Conservation (phyloP, 2,797 vertebrate genomes). For the Adrianichthys oophorus region DNA sequence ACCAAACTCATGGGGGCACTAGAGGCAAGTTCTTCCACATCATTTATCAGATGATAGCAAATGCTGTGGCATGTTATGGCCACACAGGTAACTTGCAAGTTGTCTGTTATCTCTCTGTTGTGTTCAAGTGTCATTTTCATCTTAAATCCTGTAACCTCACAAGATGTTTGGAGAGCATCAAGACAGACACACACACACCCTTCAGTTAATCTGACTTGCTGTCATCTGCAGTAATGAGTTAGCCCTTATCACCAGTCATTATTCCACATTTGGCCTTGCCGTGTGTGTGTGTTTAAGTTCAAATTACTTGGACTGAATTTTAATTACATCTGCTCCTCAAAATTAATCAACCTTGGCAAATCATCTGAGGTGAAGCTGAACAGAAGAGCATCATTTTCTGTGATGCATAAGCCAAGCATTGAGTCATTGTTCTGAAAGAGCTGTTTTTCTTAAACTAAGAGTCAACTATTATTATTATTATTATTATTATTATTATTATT, state of each 20-base stretch:
- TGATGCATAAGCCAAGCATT: slow-evolving; percentile 22
- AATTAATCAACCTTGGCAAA: slow-evolving; percentile 31
- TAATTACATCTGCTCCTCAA: slow-evolving; percentile 37
- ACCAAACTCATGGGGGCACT: no score
- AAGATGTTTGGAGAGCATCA: no score
- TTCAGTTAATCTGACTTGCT: background rate
- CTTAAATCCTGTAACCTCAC: no score
- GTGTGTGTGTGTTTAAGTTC: slow-evolving; percentile 6
- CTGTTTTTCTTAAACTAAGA: slow-evolving; percentile 12
- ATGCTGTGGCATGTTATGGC: no score
- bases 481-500: slow-evolving; percentile 24
- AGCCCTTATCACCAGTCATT: slow-evolving; percentile 20
- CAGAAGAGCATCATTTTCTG: slow-evolving; percentile 3
- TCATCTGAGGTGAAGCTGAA: slow-evolving; percentile 26
- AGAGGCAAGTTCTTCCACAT: no score
- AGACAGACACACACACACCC: background rate
- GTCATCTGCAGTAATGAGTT: slow-evolving; percentile 13
- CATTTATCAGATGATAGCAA: no score
- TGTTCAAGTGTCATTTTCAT: no score
- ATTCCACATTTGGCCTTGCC: slow-evolving; percentile 9
- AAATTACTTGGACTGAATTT: slow-evolving; percentile 15
- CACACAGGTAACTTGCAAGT: no score
- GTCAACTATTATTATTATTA: slow-evolving; percentile 21
- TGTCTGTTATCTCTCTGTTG: no score
- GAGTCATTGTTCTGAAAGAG: slow-evolving; percentile 23